phyloP scores from a whole-genome alignment of 2,797 vertebrate species.

The Leptodactylus fallax region DNA sequence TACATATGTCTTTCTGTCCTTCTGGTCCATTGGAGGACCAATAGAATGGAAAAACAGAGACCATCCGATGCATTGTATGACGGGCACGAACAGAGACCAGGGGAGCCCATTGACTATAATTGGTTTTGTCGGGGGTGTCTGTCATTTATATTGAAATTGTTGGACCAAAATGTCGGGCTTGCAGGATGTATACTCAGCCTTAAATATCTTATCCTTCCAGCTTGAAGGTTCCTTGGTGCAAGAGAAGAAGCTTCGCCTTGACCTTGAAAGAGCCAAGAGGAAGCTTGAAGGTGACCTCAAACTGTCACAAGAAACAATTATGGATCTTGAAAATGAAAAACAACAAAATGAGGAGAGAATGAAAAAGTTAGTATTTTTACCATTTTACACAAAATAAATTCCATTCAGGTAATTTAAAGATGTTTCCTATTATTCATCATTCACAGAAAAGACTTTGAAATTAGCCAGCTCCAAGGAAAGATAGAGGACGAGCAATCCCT shows the following conservation, averaged over 20 bases:
- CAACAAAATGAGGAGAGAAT: conserved; percentile 79
- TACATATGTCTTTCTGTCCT: too few relatives aligned
- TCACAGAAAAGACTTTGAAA: conserved; percentile 88
- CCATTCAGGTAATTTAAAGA: too few relatives aligned
- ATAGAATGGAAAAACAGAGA: too few relatives aligned
- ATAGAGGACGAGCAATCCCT: conserved; percentile 86
- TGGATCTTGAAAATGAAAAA: conserved; percentile 81
- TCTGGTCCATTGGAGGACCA: too few relatives aligned
- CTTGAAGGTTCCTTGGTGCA: conserved; percentile 80
- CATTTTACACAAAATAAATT: too few relatives aligned
- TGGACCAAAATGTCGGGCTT: too few relatives aligned
- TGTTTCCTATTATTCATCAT: conserved; percentile 53
- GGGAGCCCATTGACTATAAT: too few relatives aligned
- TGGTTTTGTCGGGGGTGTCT: too few relatives aligned
- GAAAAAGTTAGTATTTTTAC: conserved; percentile 74
- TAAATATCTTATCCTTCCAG: conserved; percentile 62
- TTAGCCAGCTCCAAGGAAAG: conserved; percentile 83
- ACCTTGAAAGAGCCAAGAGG: conserved; percentile 80
- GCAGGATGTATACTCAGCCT: too few relatives aligned
- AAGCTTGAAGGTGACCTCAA: conserved; percentile 87
- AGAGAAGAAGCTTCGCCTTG: conserved; percentile 78
- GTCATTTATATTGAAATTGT: neutral
- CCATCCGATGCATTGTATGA: too few relatives aligned
- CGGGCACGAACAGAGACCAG: too few relatives aligned
- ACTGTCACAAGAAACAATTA: conserved; percentile 78